phyloP scores from a whole-genome alignment of 2,888 invertebrate species.

The Leucophenga montana region DNA sequence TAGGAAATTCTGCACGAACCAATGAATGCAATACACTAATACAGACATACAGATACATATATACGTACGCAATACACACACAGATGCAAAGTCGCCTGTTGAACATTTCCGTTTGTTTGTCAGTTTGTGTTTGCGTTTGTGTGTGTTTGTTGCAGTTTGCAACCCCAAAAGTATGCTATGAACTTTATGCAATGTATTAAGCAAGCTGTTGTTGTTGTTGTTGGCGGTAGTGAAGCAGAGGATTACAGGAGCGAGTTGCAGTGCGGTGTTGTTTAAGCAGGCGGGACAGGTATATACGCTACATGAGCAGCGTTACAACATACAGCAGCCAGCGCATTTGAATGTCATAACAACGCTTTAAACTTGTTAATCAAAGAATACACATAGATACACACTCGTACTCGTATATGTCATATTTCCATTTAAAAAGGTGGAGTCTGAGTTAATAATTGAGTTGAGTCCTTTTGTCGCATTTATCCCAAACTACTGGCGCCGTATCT shows the following conservation, averaged over 20 bases:
- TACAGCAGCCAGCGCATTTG: slow-evolving; percentile 22
- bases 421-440: not conserved
- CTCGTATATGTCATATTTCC: not conserved
- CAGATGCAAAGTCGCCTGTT: not conserved
- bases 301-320: not conserved
- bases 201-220: slow-evolving; percentile 44
- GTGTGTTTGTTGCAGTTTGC: slow-evolving; percentile 40
- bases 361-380: not conserved
- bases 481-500: slow-evolving; percentile 5
- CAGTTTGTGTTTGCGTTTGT: not conserved
- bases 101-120: not conserved
- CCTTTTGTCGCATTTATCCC: slow-evolving; percentile 1
- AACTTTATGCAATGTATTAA: slow-evolving; percentile 32
- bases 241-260: too few species aligned
- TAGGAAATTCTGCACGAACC: slow-evolving; percentile 16
- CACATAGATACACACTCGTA: not conserved
- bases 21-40: slow-evolving; percentile 11
- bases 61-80: not conserved
- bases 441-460: not conserved
- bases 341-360: slow-evolving; percentile 61
- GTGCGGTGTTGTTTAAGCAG: not conserved
- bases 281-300: not conserved
- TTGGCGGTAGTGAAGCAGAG: too few species aligned
- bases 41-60: not conserved
- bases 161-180: slow-evolving; percentile 63